Conservation (phyloP, 2,888 invertebrate species). For the Diogma glabrata region DNA sequence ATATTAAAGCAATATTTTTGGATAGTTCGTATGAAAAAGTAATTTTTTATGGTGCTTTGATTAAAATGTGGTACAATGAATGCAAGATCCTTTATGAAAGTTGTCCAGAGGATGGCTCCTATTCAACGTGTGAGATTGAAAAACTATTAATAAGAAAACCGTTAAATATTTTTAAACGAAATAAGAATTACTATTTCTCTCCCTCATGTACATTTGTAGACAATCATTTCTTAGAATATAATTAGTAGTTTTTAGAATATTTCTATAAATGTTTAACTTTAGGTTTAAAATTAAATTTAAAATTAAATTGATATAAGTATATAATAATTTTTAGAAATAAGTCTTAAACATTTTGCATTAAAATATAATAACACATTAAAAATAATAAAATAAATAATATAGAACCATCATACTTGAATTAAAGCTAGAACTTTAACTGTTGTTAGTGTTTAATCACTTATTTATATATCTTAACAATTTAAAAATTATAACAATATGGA, state of each 20-base stretch:
- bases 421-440: too few relatives aligned
- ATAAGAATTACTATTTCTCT: not conserved
- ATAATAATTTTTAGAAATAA: too few relatives aligned
- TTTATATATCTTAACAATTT: not conserved
- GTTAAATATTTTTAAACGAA: not conserved
- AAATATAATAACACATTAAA: not conserved
- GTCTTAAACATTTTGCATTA: not conserved
- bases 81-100: slow-evolving; percentile 1
- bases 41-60: slow-evolving; percentile 3
- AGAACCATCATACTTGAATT: too few relatives aligned
- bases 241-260: too few relatives aligned
- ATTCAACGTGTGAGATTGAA: not conserved
- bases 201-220: not conserved
- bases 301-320: too few relatives aligned
- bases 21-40: not conserved
- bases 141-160: not conserved
- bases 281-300: too few relatives aligned
- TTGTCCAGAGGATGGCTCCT: not conserved
- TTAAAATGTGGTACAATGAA: slow-evolving; percentile 11
- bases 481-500: not conserved
- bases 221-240: not conserved
- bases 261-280: too few relatives aligned
- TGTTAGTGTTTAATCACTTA: not conserved
- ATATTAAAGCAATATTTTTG: not conserved
- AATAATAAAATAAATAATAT: too few relatives aligned